Conservation (phyloP, 2,113 vertebrate species). For the Harpagus bidentatus region DNA sequence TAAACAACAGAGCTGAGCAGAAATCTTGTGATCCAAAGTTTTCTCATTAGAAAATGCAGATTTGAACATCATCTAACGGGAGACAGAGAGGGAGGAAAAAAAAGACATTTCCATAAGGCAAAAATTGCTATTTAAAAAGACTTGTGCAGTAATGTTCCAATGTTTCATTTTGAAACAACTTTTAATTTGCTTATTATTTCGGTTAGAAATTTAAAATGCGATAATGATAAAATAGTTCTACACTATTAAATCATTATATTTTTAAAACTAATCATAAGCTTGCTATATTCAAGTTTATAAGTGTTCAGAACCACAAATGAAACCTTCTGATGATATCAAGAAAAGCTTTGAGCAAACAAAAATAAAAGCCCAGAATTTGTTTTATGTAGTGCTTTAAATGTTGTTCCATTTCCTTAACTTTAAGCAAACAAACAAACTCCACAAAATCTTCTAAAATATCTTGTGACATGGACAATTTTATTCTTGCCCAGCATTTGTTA, state of each 20-base stretch:
- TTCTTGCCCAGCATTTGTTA: background rate
- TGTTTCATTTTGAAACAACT: background rate
- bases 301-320: background rate
- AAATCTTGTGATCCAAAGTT: background rate
- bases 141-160: fast-evolving
- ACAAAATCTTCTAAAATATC: background rate
- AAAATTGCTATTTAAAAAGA: background rate
- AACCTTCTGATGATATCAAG: background rate
- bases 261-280: background rate
- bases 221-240: background rate
- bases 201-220: background rate
- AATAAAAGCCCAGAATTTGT: background rate
- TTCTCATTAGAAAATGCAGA: background rate
- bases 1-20: background rate
- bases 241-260: background rate
- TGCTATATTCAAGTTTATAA: background rate
- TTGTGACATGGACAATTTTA: background rate
- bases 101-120: background rate
- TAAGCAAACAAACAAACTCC: background rate
- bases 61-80: background rate
- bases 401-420: background rate
- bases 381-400: background rate
- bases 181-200: background rate
- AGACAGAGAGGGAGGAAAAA: background rate
- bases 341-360: background rate